Evolutionary conservation across 2,113 vertebrate genomes (phyloP), one percentile per base, ranked within the genome.

Genomic region (Mesoclemmys tuberculata): DNA sequence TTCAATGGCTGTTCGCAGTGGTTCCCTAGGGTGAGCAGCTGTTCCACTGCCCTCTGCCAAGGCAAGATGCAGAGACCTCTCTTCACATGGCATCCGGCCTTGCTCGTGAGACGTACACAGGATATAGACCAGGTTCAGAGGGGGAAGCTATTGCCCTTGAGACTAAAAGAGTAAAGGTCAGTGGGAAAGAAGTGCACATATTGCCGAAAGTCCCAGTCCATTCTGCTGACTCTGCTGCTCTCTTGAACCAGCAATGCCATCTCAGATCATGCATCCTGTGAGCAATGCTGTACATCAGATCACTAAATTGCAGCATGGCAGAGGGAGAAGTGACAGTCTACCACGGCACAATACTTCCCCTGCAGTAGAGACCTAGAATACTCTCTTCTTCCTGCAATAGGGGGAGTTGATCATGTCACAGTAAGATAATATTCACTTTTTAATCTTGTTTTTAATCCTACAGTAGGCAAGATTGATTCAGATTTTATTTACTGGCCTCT

Each of bases 371-470:
- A 84, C 80, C 77, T 84, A 52, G 84, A 83, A 77, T 24, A 82
- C 5, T 22, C 51, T n/a, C 31, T 14, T 89, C 77, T 84, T 61
- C 81, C 71, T 84, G 51, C 71, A 84, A 38, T 84, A 84, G 61
- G 46, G 71, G 81, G 54, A 61, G 64, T 71, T 84, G 71, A 74
- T 13, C 44, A 29, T 90, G 68, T 35, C 88, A 51, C 52, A 54
- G 77, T 51, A 78, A 27, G 21, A 58, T 27, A 58, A 58, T 58
- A 58, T 58, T 58, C 56, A 84, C n/a, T 77, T 84, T 84, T 35
- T 78, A 90, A 90, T 78, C 88, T 58, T 90, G 44, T 35, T 84
- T 90, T 84, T 78, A 61, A 84, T 78, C 71, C 58, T 64, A 68
- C 46, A 64, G 61, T 88, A 80, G 49, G 56, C 29, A 77, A 89